Evolutionary conservation across 2,888 invertebrate species (phyloP).

Genomic region (Macroteleia sp.): DNA sequence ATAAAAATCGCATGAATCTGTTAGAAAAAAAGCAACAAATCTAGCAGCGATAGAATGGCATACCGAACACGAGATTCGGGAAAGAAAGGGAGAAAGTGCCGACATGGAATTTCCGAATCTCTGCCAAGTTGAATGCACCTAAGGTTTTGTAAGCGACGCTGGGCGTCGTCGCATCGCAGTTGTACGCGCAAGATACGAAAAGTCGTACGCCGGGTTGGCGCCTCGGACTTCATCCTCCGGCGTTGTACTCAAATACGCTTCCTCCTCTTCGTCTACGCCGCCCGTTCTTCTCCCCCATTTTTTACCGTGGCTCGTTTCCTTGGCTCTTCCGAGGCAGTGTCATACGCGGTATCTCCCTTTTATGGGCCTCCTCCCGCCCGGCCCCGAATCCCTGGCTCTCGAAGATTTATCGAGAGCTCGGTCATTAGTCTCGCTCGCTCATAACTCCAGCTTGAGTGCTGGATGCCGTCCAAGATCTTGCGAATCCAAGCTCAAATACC

Average conservation of each 20-base stretch:
- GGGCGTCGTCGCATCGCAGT: constrained; percentile 62
- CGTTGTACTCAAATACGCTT: constrained; percentile 50
- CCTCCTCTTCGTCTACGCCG: constrained; percentile 57
- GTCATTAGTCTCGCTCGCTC: constrained; percentile 67
- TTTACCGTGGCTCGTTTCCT: constrained; percentile 47
- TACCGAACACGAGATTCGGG: constrained; percentile 17
- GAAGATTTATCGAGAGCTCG: constrained; percentile 64
- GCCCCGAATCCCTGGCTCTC: not conserved
- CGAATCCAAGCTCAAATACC: constrained; percentile 51
- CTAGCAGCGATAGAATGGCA: constrained; percentile 18
- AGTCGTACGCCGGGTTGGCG: constrained; percentile 78
- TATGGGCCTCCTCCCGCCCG: constrained; percentile 34
- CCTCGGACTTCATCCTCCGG: constrained; percentile 70
- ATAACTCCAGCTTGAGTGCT: constrained; percentile 64
- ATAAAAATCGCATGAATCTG: constrained; percentile 45
- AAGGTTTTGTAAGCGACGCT: constrained; percentile 69
- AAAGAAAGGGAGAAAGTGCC: constrained; percentile 61
- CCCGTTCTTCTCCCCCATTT: constrained; percentile 37
- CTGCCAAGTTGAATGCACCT: constrained; percentile 78
- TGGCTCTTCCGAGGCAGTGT: constrained; percentile 31
- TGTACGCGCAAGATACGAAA: constrained; percentile 62
- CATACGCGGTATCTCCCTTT: constrained; percentile 62
- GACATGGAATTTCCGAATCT: constrained; percentile 64
- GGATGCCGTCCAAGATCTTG: constrained; percentile 66
- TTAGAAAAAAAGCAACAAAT: constrained; percentile 31